These are phyloP conservation scores for Cheilosia vernalis DNA, from an alignment of 2,888 invertebrate species.

Conservation along the genomic window DNA sequence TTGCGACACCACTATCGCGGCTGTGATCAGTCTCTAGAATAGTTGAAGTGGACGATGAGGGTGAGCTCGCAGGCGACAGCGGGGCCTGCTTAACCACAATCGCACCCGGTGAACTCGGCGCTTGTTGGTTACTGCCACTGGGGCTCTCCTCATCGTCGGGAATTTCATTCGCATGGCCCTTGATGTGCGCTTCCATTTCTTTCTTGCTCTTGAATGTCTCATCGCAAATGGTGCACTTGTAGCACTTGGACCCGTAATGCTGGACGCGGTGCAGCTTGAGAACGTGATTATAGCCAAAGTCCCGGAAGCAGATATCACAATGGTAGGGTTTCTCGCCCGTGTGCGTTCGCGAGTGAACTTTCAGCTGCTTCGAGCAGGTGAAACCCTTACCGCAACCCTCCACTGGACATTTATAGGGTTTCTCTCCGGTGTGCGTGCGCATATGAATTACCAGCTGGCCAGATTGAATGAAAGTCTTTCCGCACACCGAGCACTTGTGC, in stretches of 20 bases:
- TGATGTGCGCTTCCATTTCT: constrained; percentile 94
- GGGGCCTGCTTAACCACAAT: constrained; percentile 49
- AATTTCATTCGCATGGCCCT: constrained; percentile 88
- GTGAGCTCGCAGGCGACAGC: constrained; percentile 50
- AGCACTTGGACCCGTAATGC: constrained; percentile 95
- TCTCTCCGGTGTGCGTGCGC: constrained; percentile 94
- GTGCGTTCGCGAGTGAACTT: constrained; percentile 95
- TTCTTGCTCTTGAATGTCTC: constrained; percentile 96
- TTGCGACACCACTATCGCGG: constrained; percentile 81
- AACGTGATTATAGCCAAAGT: constrained; percentile 96
- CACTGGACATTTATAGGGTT: constrained; percentile 92
- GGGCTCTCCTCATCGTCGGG: constrained; percentile 83
- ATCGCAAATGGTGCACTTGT: constrained; percentile 95
- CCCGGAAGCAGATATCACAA: constrained; percentile 95
- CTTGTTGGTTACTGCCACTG: constrained; percentile 58
- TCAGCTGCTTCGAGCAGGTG: constrained; percentile 95
- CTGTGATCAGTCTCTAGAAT: constrained; percentile 80
- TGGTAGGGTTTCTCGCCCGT: constrained; percentile 96
- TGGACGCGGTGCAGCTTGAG: constrained; percentile 94
- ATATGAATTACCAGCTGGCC: constrained; percentile 96
- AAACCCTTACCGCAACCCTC: constrained; percentile 95
- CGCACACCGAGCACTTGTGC: constrained; percentile 93
- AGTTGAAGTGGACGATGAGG: constrained; percentile 63
- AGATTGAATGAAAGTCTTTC: constrained; percentile 95
- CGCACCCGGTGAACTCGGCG: constrained; percentile 43